Base-by-base conservation (phyloP, 2,113 vertebrate genomes). In the Podilymbus podiceps region DNA sequence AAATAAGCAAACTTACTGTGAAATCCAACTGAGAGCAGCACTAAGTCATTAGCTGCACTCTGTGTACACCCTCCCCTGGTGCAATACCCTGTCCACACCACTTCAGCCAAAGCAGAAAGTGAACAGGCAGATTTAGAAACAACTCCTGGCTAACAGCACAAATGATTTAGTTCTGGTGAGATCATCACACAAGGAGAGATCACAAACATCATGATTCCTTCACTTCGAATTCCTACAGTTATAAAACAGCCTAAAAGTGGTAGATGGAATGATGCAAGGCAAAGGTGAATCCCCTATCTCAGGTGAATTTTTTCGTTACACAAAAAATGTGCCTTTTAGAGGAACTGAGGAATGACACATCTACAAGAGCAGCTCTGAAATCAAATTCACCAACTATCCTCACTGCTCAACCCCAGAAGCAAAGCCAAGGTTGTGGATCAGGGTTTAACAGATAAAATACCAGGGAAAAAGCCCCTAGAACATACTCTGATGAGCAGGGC, bases 101-200 rank as follows among this genome's bases (percentile, higher is more conserved):
- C 9, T 38, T 40, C 76, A 86, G 73, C 52, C 60, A 38, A 38
- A 68, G 63, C 10, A 64, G 58, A 72, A 76, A 49, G 66, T 49
- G 21, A 72, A 82, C 7, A 75, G 60, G 52, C 11, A 9, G 68
- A 58, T 19, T 52, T 49, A 62, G 85, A 35, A 28, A 27, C 35
- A 76, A 1, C 24, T 60, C 90, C n/a, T 4, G 9, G 46, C 33
- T n/a, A 73, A 40, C 16, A 53, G 49, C 1, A 0, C 3, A 5
- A 44, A 42, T 55, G 0, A n/a, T 31, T 53, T 6, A 25, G 77
- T 38, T 62, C 75, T 74, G 68, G 15, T 15, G 55, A 69, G 72
- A 50, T 44, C 44, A 85, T 33, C 66, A 72, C 35, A 27, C 1
- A 15, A 13, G 11, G 10, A 31, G 15, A 62, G 11, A 64, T 40